These are phyloP conservation scores for Aldabrachelys gigantea DNA, from an alignment of 2,113 vertebrate genomes.

Conservation along the genomic window DNA sequence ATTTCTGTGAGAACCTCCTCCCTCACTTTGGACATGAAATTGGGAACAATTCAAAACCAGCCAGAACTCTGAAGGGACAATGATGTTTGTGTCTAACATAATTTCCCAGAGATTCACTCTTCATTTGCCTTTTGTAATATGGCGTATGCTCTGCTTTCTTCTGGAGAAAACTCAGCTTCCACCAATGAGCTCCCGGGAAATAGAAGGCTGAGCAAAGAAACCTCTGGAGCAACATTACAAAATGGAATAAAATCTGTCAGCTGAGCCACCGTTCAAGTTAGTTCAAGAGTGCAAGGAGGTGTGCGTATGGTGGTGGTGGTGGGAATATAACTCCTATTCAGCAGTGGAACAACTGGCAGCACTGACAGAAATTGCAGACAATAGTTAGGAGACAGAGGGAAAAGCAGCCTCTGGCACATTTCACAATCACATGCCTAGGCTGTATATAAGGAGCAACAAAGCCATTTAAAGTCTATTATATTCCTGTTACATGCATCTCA, in stretches of 20 bases:
- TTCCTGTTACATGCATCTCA: background rate
- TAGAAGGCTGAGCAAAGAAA: background rate
- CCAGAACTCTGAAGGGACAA: rapidly evolving
- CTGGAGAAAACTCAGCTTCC: background rate
- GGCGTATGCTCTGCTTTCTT: rapidly evolving
- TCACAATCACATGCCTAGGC: background rate
- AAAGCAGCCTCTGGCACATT: background rate
- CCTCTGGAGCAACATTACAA: rapidly evolving
- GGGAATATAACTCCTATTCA: rapidly evolving
- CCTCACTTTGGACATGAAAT: rapidly evolving
- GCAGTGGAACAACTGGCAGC: background rate
- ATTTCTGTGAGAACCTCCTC: background rate
- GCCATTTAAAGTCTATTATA: background rate
- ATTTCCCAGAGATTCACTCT: background rate
- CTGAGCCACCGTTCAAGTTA: rapidly evolving
- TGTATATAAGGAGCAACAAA: background rate
- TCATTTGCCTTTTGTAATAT: rapidly evolving
- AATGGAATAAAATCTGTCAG: background rate
- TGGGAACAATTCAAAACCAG: background rate
- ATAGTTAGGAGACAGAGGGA: rapidly evolving
- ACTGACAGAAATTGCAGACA: rapidly evolving
- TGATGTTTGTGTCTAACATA: rapidly evolving
- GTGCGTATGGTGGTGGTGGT: rapidly evolving
- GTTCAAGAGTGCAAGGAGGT: rapidly evolving
- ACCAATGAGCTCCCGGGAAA: rapidly evolving